Evolutionary conservation across 2,797 vertebrate species (phyloP), one percentile per base, ranked within the genome.

Genomic region (Serranus cabrilla): DNA sequence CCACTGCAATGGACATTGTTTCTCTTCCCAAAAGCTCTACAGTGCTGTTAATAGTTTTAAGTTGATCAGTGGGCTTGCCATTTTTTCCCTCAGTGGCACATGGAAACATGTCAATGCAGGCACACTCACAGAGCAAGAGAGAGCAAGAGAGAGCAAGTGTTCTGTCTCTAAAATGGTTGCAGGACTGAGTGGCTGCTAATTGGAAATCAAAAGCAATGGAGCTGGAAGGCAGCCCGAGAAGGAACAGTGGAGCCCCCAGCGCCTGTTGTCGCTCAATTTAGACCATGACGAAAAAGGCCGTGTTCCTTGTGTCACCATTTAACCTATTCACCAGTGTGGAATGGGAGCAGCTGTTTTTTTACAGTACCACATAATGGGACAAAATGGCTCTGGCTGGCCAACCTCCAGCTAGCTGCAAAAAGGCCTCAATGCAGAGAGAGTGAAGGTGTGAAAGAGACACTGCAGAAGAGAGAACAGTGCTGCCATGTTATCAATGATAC

Each of bases 321-420:
- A 94, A 94, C 94, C 91, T 93, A 81, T 86, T 92, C 91, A 90
- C 83, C 83, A 80, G 89, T 87, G 87, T 88, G 85, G 88, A 95
- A 93, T 90, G 69, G 74, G 74, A 93, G 81, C 92, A 94, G 93
- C 87, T 95, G 92, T 89, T 91, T 93, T 89, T 86, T 86, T 86
- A 89, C 89, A 83, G 78, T 71, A 37, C 50, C 80, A 87, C 81
- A 87, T 89, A 89, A 93, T 90, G 86, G 80, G 78, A 78, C 78
- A 81, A 89, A 92, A 88, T 89, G 79, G 81, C 77, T 83, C 49
- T n/a, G 73, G 62, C 76, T 93, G 91, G 93, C 82, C 34, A 2
- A 23, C 60, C 47, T 89, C 93, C 90, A 92, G 83, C 73, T 68
- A 4, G 73, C 84, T 69, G 76, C 65, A 51, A 88, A 91, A 87